phyloP scores from a whole-genome alignment of 2,113 vertebrate genomes.

The Salvelinus namaycush region DNA sequence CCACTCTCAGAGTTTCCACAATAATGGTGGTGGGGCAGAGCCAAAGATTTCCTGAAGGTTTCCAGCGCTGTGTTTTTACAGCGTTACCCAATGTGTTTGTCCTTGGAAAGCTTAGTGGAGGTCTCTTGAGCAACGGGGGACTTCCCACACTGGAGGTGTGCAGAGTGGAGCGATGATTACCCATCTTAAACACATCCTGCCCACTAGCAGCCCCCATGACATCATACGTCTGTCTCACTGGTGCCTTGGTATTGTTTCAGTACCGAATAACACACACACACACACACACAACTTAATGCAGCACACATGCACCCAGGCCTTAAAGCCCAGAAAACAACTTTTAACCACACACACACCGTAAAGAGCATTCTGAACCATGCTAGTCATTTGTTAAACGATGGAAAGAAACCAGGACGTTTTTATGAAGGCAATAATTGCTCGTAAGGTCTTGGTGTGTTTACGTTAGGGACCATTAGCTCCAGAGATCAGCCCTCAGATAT shows the following conservation, averaged over 20 bases:
- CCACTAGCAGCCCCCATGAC: conserved; percentile 52
- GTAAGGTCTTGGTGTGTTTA: conserved; percentile 76
- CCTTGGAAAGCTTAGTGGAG: conserved; percentile 39
- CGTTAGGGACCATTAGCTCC: conserved; percentile 74
- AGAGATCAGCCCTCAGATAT: conserved; percentile 77
- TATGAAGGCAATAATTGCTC: conserved; percentile 78
- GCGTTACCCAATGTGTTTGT: conserved; percentile 47
- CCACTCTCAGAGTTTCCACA: conserved; percentile 62
- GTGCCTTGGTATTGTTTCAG: conserved; percentile 48
- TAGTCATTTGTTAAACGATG: conserved; percentile 75
- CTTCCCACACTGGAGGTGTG: conserved; percentile 42
- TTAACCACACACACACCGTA: conserved; percentile 14
- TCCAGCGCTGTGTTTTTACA: conserved; percentile 57
- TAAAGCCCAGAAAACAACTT: neutral
- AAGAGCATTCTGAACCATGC: conserved; percentile 67
- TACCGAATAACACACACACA: neutral
- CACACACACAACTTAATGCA: neutral
- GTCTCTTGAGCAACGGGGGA: conserved; percentile 35
- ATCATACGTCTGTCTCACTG: conserved; percentile 46
- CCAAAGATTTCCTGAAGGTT: conserved; percentile 53
- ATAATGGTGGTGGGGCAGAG: conserved; percentile 44
- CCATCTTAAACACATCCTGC: conserved; percentile 59
- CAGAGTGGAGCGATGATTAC: conserved; percentile 48
- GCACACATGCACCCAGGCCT: neutral
- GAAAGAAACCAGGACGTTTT: conserved; percentile 71